Evolutionary conservation across 2,888 invertebrate genomes (phyloP).

Genomic region (Bellardia bayeri): DNA sequence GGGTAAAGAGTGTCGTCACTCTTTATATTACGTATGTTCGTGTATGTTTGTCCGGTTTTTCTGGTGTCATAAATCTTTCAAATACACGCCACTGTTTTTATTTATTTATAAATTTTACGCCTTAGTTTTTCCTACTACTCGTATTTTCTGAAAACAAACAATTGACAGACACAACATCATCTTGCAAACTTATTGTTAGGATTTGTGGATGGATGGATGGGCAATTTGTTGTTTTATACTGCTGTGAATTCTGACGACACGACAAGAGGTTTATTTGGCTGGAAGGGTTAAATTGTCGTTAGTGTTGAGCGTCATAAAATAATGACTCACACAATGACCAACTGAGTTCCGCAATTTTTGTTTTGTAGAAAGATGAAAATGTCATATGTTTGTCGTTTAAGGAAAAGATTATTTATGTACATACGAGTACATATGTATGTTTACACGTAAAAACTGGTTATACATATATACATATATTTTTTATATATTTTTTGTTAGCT

Average conservation of each 20-base stretch:
- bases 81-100: conserved; percentile 15
- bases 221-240: conserved; percentile 3
- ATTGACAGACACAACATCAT: conserved; percentile 11
- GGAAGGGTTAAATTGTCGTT: conserved; percentile 62
- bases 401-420: background rate
- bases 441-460: background rate
- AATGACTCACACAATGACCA: conserved; percentile 42
- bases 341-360: conserved; percentile 2
- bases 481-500: background rate
- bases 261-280: conserved; percentile 25
- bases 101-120: conserved; percentile 65
- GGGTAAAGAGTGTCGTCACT: conserved; percentile 29
- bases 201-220: background rate
- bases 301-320: conserved; percentile 48
- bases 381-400: conserved; percentile 16
- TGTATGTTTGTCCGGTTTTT: conserved; percentile 48
- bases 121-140: conserved; percentile 50
- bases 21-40: conserved; percentile 22
- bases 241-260: conserved; percentile 26
- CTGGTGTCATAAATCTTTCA: conserved; percentile 56
- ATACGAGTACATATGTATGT: background rate
- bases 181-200: background rate
- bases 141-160: conserved; percentile 26
- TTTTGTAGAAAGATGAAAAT: conserved; percentile 8
- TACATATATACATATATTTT: too few relatives aligned